A percentile compares a stretch with the other conserved stretches of the same genome.
Conservation (phyloP, 1,140 invertebrate genomes). For the Dysdera silvatica region DNA sequence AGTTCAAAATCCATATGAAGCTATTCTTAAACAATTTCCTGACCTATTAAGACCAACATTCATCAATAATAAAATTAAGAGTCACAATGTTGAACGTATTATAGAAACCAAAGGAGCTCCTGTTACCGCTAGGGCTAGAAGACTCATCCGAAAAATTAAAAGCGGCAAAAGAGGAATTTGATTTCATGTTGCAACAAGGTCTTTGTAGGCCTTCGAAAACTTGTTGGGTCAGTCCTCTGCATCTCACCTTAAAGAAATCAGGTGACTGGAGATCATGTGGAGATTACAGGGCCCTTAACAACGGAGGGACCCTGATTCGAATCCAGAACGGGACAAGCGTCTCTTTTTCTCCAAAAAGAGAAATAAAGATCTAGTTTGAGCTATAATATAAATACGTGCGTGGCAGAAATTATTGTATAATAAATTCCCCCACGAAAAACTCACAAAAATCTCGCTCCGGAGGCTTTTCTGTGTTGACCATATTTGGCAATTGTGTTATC, state of each 20-base stretch:
- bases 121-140: slow-evolving; percentile 10
- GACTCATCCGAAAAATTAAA: slow-evolving; percentile 22
- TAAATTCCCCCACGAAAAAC: too few relatives aligned
- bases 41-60: slow-evolving; percentile 6
- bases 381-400: too few relatives aligned
- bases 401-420: too few relatives aligned
- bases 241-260: slow-evolving; percentile 32
- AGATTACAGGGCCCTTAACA: slow-evolving; percentile 26
- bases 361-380: too few relatives aligned
- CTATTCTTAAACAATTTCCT: slow-evolving; percentile 11
- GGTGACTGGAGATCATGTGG: slow-evolving; percentile 28
- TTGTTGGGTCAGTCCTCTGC: slow-evolving; percentile 32
- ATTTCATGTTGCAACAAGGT: slow-evolving; percentile 23
- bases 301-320: too few relatives aligned
- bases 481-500: too few relatives aligned
- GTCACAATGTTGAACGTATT: slow-evolving; percentile 16
- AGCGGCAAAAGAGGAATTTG: slow-evolving; percentile 23
- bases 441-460: too few relatives aligned
- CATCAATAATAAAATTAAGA: neutral
- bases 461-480: too few relatives aligned
- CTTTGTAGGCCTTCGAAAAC: slow-evolving; percentile 34
- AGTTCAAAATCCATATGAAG: slow-evolving; percentile 6
- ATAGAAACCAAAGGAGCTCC: slow-evolving; percentile 27
- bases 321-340: too few relatives aligned
- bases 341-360: too few relatives aligned